These are phyloP conservation scores for Pseudococcus viburni DNA, from an alignment of 2,888 invertebrate genomes.

Conservation along the genomic window DNA sequence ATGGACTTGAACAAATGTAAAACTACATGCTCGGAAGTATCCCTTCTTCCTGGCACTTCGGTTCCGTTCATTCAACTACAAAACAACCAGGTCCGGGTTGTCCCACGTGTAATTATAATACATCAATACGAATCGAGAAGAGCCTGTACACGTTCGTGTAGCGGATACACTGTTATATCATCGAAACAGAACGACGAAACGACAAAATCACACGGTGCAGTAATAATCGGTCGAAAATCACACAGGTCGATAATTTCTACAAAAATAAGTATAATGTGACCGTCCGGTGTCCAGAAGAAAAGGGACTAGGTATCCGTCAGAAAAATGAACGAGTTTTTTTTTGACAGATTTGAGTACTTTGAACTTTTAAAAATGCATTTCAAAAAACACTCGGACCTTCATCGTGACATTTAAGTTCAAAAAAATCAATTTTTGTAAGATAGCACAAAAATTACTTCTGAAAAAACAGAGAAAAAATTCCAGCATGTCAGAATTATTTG, in stretches of 20 bases:
- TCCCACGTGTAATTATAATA: neutral
- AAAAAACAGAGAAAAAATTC: too few species aligned
- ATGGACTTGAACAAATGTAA: neutral
- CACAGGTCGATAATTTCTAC: neutral
- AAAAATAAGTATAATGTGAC: neutral
- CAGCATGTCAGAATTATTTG: too few species aligned
- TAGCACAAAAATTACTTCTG: too few species aligned
- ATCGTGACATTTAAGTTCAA: too few species aligned
- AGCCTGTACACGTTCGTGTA: neutral
- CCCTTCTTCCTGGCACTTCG: constrained; percentile 13
- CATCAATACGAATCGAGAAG: neutral
- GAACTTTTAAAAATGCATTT: too few species aligned
- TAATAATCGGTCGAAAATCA: constrained; percentile 15
- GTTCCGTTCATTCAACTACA: constrained; percentile 38
- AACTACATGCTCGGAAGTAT: neutral
- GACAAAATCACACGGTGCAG: neutral
- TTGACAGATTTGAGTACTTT: too few species aligned
- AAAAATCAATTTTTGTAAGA: too few species aligned
- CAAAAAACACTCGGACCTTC: too few species aligned
- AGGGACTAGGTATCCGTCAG: too few species aligned
- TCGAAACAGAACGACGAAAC: neutral
- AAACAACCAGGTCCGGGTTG: constrained; percentile 20
- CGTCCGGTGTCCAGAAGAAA: neutral
- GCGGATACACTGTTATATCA: neutral
- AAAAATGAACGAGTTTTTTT: too few species aligned